Base-by-base conservation (phyloP, 2,888 invertebrate species). In the Campaea margaritaria region DNA sequence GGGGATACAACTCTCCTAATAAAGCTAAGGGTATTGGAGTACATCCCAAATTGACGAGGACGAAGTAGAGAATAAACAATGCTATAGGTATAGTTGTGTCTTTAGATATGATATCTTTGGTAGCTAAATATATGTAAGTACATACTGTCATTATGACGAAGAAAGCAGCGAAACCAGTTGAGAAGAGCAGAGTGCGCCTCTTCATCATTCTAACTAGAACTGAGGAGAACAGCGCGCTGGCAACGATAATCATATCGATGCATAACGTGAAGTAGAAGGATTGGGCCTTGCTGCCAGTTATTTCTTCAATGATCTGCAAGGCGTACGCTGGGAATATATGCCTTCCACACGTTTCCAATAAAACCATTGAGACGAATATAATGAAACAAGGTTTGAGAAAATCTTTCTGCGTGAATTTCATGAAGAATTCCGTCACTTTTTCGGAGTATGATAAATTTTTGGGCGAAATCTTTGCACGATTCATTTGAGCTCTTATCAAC, bases 281-380 rank as follows among this genome's bases (percentile, higher is more conserved):
- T 21, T 76, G 67, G 0, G 76, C 58, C 9, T 72, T 69, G 15
- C 74, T 74, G 2, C 78, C 78, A 0, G 76, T 75, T 2, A 83
- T 68, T 11, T 74, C 70, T 28, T 63, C 52, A 36, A 83, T 77
- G 0, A 83, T 81, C 1, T 73, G 65, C 0, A 75, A 59, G 2
- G 81, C 79, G 28, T 82, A 83, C 0, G 79, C 80, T 0, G 81
- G 79, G 15, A 83, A 79, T 3, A 77, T 66, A n/a, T 83, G 81
- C 38, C 82, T 73, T 0, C 83, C 83, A 31, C 78, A 74, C 28
- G 72, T 60, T 58, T 84, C 83, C 11, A 83, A 31, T 7, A 84
- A 50, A n/a, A 78, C 11, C 27, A 72, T 62, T 0, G 76, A 73
- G 8, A 77, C 58, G 3, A 77, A 31, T 28, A 79, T 71, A 21